Conservation (phyloP, 2,888 invertebrate genomes). For the Schizaphis graminum region DNA sequence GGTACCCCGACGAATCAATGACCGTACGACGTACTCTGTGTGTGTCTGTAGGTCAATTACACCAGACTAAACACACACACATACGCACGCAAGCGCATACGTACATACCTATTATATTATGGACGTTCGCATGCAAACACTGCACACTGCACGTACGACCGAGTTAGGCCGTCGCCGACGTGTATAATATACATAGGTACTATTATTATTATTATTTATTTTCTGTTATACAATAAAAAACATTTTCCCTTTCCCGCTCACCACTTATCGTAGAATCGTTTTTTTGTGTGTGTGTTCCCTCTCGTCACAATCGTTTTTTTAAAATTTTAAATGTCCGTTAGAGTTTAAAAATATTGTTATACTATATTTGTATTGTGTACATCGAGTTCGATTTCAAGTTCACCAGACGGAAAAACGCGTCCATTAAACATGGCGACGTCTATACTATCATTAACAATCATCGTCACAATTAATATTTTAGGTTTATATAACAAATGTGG, state of each 20-base stretch:
- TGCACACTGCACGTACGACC: constrained; percentile 2
- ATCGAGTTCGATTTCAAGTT: no score
- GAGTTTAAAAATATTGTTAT: background rate
- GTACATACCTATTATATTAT: background rate
- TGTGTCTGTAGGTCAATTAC: constrained; percentile 66
- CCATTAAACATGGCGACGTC: background rate
- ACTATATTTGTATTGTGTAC: no score
- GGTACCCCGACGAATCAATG: constrained; percentile 64
- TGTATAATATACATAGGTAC: background rate
- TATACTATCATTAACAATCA: no score
- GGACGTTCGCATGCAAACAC: background rate
- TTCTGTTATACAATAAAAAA: constrained; percentile 7
- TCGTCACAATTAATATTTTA: background rate
- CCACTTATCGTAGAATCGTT: background rate
- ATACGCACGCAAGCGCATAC: background rate
- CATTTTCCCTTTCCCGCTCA: constrained; percentile 12
- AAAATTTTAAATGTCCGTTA: background rate
- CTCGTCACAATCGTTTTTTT: background rate
- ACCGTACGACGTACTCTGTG: constrained; percentile 48
- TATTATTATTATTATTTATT: background rate
- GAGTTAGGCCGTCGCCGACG: background rate
- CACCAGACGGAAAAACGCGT: background rate
- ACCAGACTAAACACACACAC: constrained; percentile 49
- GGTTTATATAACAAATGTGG: background rate
- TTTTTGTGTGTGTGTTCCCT: background rate